A percentile compares a stretch with the other conserved stretches of the same genome.
These are phyloP conservation scores for Lissonota sp. DNA, from an alignment of 2,888 invertebrate species.

Conservation along the genomic window DNA sequence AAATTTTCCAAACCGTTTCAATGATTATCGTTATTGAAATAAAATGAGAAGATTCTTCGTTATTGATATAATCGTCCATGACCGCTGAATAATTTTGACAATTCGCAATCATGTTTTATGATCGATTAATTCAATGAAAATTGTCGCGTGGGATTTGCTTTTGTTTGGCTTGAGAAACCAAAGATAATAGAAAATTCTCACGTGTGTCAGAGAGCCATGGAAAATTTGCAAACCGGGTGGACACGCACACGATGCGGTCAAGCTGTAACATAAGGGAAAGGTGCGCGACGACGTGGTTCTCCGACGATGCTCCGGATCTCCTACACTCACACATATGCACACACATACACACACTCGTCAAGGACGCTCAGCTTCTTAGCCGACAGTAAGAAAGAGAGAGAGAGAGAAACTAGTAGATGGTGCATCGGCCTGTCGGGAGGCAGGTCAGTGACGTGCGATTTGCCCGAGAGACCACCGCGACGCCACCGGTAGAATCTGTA, in stretches of 20 bases:
- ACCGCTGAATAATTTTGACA: too few relatives aligned
- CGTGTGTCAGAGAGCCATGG: background rate
- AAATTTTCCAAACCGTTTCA: background rate
- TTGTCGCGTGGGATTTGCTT: background rate
- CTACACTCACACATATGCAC: too few relatives aligned
- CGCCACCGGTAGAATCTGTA: conserved; percentile 47
- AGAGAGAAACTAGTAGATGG: conserved; percentile 54
- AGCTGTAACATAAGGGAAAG: conserved; percentile 49
- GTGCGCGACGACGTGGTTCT: conserved; percentile 41
- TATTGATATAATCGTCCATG: too few relatives aligned
- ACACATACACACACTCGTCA: conserved; percentile 55
- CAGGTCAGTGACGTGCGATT: conserved; percentile 74
- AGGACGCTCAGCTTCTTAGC: conserved; percentile 65
- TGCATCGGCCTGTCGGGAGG: conserved; percentile 72
- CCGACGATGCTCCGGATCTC: conserved; percentile 52
- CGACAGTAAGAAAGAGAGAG: conserved; percentile 27
- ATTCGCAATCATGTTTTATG: too few relatives aligned
- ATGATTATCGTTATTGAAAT: too few relatives aligned
- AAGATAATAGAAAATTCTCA: background rate
- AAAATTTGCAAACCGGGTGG: conserved; percentile 30
- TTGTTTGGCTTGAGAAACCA: background rate
- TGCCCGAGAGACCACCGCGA: conserved; percentile 67
- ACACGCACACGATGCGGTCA: conserved; percentile 17
- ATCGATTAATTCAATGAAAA: background rate
- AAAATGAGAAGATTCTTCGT: too few relatives aligned